These are phyloP conservation scores for Silurus glanis DNA, from an alignment of 2,113 vertebrate species.

Conservation along the genomic window DNA sequence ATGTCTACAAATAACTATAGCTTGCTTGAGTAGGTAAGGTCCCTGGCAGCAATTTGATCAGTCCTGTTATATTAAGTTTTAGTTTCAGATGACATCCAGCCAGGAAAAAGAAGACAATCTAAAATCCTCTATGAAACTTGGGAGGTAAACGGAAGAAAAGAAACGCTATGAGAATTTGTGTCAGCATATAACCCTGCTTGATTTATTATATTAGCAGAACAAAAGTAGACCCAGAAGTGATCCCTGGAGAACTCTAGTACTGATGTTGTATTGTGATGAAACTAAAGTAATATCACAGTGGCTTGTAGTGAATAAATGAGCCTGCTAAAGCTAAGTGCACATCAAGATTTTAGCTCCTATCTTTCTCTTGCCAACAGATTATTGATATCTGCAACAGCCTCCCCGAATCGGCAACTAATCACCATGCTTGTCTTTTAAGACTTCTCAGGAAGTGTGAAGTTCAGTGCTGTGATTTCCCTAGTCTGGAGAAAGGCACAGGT, in stretches of 20 bases:
- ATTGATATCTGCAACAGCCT: constrained; percentile 2
- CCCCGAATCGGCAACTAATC: neutral
- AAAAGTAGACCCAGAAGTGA: neutral
- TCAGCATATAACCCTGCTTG: neutral
- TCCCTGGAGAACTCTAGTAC: neutral
- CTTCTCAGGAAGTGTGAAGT: neutral
- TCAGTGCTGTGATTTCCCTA: neutral
- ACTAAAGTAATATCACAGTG: neutral
- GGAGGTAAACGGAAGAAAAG: neutral
- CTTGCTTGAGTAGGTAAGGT: neutral
- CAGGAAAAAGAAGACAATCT: neutral
- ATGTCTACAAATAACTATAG: constrained; percentile 6
- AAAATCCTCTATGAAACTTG: neutral
- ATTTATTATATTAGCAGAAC: neutral
- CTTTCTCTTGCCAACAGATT: neutral
- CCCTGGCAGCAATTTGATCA: neutral
- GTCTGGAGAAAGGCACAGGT: neutral
- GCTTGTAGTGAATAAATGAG: constrained; percentile 2
- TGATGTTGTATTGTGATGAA: neutral
- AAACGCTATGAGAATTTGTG: neutral
- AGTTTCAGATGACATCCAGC: neutral
- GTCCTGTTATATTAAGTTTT: neutral
- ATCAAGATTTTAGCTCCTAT: neutral
- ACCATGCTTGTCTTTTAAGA: neutral
- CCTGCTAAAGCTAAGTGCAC: neutral